A percentile compares a stretch with the other conserved stretches of the same genome.
Conservation (phyloP, 2,888 invertebrate species). For the Leistus spinibarbis region DNA sequence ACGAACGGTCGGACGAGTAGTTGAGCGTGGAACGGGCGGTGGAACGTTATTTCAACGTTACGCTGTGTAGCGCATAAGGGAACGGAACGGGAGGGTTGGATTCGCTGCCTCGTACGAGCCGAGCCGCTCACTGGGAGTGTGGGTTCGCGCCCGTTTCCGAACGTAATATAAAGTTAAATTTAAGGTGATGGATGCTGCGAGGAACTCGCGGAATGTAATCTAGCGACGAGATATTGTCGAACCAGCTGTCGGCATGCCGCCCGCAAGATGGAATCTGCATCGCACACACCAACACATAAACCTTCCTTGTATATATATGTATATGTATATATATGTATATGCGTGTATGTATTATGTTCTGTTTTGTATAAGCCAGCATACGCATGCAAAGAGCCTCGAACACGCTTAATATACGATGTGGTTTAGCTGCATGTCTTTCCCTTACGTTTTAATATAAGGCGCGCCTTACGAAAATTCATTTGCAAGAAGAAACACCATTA, state of each 20-base stretch:
- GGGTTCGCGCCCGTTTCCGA: slow-evolving; percentile 26
- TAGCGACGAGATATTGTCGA: slow-evolving; percentile 40
- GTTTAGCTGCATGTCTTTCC: background rate
- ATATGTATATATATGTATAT: background rate
- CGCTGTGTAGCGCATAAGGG: background rate
- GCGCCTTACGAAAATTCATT: background rate
- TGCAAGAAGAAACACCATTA: too few relatives aligned
- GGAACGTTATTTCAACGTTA: background rate
- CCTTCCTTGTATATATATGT: background rate
- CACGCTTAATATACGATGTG: background rate
- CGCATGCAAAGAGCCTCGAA: background rate
- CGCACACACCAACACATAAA: background rate
- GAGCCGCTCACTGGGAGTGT: background rate
- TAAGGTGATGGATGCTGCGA: slow-evolving; percentile 39
- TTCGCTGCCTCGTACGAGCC: background rate
- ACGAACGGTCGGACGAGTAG: background rate
- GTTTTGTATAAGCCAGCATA: background rate
- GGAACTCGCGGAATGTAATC: slow-evolving; percentile 40
- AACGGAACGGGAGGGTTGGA: background rate
- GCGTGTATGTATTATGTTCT: background rate
- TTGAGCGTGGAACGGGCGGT: background rate
- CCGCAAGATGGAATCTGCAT: slow-evolving; percentile 39
- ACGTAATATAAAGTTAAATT: slow-evolving; percentile 40
- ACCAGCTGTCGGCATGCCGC: slow-evolving; percentile 38
- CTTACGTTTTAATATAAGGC: background rate